Conservation (phyloP, 2,888 invertebrate genomes). For the Leptogaster cylindrica region DNA sequence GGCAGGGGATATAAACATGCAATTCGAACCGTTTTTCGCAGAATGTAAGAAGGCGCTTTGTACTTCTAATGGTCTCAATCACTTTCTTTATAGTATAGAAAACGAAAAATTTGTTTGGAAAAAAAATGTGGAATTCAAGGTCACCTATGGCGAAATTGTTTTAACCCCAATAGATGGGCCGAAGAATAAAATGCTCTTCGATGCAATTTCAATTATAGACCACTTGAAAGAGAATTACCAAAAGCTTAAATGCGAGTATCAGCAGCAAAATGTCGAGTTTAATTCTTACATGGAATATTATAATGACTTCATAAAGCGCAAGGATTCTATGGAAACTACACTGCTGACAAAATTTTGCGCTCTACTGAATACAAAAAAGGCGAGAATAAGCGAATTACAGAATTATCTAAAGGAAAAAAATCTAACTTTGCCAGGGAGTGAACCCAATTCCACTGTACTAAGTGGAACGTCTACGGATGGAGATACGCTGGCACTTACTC, state of each 20-base stretch:
- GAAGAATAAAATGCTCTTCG: neutral
- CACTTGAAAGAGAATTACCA: neutral
- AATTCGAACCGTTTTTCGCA: constrained; percentile 50
- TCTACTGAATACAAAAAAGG: constrained; percentile 55
- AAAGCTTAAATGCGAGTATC: neutral
- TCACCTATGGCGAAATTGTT: constrained; percentile 51
- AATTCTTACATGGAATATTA: constrained; percentile 48
- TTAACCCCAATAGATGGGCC: constrained; percentile 38
- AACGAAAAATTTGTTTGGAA: constrained; percentile 49
- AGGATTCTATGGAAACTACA: constrained; percentile 49
- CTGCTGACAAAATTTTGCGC: constrained; percentile 53
- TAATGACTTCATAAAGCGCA: constrained; percentile 50
- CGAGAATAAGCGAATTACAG: constrained; percentile 53
- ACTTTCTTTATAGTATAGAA: constrained; percentile 52
- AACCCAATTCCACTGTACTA: too few species aligned
- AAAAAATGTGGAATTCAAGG: constrained; percentile 52
- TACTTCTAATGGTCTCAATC: constrained; percentile 49
- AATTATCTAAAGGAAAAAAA: constrained; percentile 16
- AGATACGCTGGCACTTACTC: too few species aligned
- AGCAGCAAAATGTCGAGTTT: constrained; percentile 41
- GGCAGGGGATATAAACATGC: constrained; percentile 53
- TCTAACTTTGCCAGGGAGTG: neutral
- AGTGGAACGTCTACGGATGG: too few species aligned
- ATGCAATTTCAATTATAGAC: constrained; percentile 13
- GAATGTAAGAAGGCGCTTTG: constrained; percentile 53